Percentiles rank a stretch among this genome's conserved stretches.
Evolutionary conservation across 2,113 vertebrate genomes (phyloP).

Genomic region (Litocranius walleri): DNA sequence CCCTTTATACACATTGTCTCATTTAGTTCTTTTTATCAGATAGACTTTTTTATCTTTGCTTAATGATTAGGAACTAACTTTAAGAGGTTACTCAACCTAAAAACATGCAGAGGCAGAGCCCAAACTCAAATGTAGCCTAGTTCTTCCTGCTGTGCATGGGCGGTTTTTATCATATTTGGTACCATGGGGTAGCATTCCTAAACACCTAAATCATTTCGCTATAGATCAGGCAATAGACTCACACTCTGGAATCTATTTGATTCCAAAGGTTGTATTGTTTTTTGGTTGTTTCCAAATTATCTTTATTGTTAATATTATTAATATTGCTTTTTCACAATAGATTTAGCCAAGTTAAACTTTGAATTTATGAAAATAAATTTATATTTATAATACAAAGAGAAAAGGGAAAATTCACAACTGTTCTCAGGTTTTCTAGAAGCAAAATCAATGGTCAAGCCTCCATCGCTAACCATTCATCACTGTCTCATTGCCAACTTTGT

Average conservation of each 20-base stretch:
- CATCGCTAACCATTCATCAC: not conserved
- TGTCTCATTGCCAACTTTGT: not conserved
- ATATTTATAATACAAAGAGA: not conserved
- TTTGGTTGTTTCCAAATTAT: not conserved
- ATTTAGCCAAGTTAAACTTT: not conserved
- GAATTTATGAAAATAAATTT: not conserved
- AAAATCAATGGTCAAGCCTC: not conserved
- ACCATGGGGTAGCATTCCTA: not conserved
- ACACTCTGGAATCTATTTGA: not conserved
- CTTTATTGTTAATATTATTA: not conserved
- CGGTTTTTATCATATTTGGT: not conserved
- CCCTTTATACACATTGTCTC: not conserved
- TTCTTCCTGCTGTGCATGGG: not conserved
- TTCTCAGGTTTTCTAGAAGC: not conserved
- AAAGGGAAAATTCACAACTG: not conserved
- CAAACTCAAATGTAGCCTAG: not conserved
- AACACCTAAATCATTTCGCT: not conserved
- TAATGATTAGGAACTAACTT: not conserved
- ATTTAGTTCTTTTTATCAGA: not conserved
- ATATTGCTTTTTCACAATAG: not conserved
- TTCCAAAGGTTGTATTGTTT: not conserved
- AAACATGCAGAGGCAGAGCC: not conserved
- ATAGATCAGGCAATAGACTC: not conserved
- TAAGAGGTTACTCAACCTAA: not conserved
- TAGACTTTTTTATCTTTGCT: not conserved